Conservation (phyloP, 2,888 invertebrate species). For the Ametastegia equiseti region DNA sequence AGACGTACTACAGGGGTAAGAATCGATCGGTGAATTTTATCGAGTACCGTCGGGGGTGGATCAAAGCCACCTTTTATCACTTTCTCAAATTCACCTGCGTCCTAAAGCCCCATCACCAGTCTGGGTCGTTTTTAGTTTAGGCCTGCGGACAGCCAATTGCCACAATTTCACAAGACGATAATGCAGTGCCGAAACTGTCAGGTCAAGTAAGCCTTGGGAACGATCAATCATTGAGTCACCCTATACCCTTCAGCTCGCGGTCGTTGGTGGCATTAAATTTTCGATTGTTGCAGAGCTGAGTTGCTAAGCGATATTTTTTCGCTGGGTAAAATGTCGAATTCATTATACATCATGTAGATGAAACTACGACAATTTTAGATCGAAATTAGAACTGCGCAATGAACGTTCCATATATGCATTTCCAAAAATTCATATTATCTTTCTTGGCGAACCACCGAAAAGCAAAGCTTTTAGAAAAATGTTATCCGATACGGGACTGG, state of each 20-base stretch:
- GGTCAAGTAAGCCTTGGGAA: neutral
- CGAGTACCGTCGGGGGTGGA: constrained; percentile 2
- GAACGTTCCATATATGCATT: neutral
- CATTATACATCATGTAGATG: neutral
- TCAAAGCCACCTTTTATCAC: constrained; percentile 21
- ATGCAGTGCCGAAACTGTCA: neutral
- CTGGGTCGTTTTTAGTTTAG: neutral
- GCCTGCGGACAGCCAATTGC: constrained; percentile 1
- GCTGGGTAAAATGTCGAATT: neutral
- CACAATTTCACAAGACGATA: constrained; percentile 10
- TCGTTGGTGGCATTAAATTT: constrained; percentile 1
- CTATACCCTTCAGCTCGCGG: neutral
- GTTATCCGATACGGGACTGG: too few species aligned
- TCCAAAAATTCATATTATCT: neutral
- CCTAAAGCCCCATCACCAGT: neutral
- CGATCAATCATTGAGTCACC: constrained; percentile 25
- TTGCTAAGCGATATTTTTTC: neutral
- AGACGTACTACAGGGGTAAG: neutral
- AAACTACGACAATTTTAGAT: neutral
- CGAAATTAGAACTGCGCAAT: neutral
- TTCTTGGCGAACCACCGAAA: neutral
- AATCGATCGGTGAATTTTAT: neutral
- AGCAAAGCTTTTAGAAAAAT: neutral
- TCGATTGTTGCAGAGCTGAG: neutral
- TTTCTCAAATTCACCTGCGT: neutral